Evolutionary conservation across 2,888 invertebrate species (phyloP).

Genomic region (Stenurella melanura): DNA sequence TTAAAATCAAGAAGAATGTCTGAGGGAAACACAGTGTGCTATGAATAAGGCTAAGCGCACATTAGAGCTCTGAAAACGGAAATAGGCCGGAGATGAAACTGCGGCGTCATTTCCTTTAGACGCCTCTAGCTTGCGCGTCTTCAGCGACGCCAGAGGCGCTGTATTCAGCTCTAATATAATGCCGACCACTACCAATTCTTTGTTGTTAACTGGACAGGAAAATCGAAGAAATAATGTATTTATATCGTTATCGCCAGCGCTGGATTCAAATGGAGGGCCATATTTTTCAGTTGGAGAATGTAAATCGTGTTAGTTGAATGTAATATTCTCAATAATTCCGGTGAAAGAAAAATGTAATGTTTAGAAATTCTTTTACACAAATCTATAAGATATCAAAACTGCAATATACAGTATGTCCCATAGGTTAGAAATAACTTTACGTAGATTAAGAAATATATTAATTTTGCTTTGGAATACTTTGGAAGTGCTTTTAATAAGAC

Average conservation of each 20-base stretch:
- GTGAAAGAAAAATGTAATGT: no score
- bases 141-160: conserved; percentile 54
- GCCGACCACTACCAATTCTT: conserved; percentile 46
- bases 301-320: background rate
- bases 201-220: conserved; percentile 52
- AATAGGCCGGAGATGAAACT: conserved; percentile 75
- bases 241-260: conserved; percentile 28
- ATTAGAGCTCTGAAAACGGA: conserved; percentile 72
- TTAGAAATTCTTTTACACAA: no score
- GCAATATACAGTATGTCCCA: no score
- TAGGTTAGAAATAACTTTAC: no score
- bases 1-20: conserved; percentile 66
- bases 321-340: no score
- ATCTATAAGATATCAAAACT: no score
- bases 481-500: no score
- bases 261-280: conserved; percentile 14
- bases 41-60: conserved; percentile 69
- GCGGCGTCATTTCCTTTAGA: conserved; percentile 74
- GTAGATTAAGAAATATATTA: no score
- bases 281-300: background rate
- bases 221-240: conserved; percentile 50
- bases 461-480: no score
- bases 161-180: conserved; percentile 48
- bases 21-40: conserved; percentile 64
- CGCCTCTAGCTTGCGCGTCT: conserved; percentile 64